Conservation (phyloP, 2,888 invertebrate genomes). For the Xanthia togata region DNA sequence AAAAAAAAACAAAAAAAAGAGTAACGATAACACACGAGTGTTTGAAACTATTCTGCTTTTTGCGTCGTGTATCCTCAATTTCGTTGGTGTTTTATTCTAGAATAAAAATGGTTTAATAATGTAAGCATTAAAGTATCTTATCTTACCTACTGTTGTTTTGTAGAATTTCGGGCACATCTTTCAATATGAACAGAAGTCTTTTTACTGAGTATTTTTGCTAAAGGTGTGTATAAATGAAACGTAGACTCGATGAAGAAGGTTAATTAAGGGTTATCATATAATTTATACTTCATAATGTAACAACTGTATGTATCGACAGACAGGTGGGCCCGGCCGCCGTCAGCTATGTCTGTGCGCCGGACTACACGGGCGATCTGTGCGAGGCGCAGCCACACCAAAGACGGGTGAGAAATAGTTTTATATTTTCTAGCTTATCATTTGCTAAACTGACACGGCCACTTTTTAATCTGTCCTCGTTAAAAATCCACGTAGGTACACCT, state of each 20-base stretch:
- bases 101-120: slow-evolving; percentile 58
- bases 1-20: no score
- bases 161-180: background rate
- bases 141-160: background rate
- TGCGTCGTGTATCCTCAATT: slow-evolving; percentile 62
- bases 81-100: slow-evolving; percentile 47
- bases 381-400: background rate
- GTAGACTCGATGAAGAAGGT: background rate
- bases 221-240: background rate
- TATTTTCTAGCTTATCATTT: background rate
- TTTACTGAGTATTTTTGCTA: background rate
- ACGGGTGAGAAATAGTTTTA: background rate
- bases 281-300: background rate
- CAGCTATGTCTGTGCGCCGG: background rate
- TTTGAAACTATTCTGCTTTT: slow-evolving; percentile 46
- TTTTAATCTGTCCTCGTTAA: background rate
- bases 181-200: background rate
- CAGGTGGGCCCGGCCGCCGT: slow-evolving; percentile 91
- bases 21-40: no score
- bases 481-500: background rate
- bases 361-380: background rate
- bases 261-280: background rate
- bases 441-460: background rate
- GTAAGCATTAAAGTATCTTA: slow-evolving; percentile 1
- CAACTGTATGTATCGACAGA: slow-evolving; percentile 81